Evolutionary conservation across 2,888 invertebrate species (phyloP), one percentile per base, ranked within the genome.

Genomic region (Tanytarsus gracilentus): DNA sequence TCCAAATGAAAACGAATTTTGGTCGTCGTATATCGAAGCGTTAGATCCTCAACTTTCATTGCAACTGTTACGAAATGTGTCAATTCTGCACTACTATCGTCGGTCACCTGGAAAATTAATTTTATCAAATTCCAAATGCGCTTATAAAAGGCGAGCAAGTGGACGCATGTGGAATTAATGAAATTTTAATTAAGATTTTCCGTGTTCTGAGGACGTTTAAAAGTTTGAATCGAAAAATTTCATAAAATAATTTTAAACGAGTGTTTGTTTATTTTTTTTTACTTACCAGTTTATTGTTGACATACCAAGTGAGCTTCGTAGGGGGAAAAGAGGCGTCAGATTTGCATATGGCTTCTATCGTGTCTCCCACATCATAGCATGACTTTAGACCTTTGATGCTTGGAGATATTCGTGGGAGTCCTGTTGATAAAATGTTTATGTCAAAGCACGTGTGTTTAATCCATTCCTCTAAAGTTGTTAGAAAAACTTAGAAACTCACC

Each of bases 381-480:
- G 67, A 66, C 61, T 67, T 67, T 61, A 72, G 68, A 62, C 68
- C 70, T 65, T 68, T 69, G 62, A 72, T 72, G 6, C 69, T 65
- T 9, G 72, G 72, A 67, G 72, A 70, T 61, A 68, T 69, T 58
- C 71, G 70, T 1, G 72, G 72, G 27, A 72, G 62, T 5, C 71
- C 72, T 72, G 62, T 55, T 18, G 30, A 29, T 4, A 26, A 8
- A 26, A 51, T 9, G 6, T 49, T 26, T 30, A 16, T 50, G 23
- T 26, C 11, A 40, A 9, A 33, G 11, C 33, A 14, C 7, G 8
- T 33, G 33, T 33, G 33, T 9, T 33, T 33, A 33, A 33, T 11
- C n/a, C 21, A 23, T 11, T 23, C 23, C 23, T 44, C 23, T 23
- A 44, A 44, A 11, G 18, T 21, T 5, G 16, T 23, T 44, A 16